Evolutionary conservation across 2,888 invertebrate genomes (phyloP).

Genomic region (Ornithoptera priamus): DNA sequence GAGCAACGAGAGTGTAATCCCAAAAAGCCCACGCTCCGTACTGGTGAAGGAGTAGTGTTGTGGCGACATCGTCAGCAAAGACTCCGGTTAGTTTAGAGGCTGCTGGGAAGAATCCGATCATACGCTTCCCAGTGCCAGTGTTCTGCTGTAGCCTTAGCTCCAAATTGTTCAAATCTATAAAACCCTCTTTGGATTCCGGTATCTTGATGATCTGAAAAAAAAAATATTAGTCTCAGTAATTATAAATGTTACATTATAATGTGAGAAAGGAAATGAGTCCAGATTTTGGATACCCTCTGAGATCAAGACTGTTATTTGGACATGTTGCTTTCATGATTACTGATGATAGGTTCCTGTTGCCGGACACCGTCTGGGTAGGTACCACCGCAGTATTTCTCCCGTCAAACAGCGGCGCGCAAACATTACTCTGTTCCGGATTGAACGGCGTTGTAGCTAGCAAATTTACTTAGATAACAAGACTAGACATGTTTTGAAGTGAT

Average conservation of each 20-base stretch:
- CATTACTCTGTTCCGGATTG: too few species aligned
- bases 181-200: slow-evolving; percentile 88
- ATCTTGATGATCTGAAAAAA: slow-evolving; percentile 86
- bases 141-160: slow-evolving; percentile 84
- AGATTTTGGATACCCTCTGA: too few species aligned
- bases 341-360: too few species aligned
- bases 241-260: background rate
- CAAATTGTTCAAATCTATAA: slow-evolving; percentile 87
- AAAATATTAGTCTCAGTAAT: slow-evolving; percentile 33
- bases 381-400: too few species aligned
- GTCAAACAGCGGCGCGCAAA: too few species aligned
- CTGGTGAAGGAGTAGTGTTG: slow-evolving; percentile 88
- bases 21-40: slow-evolving; percentile 92
- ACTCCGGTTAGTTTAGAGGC: slow-evolving; percentile 94
- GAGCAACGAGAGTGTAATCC: slow-evolving; percentile 93
- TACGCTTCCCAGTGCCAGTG: slow-evolving; percentile 80
- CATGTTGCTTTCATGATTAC: too few species aligned
- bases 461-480: too few species aligned
- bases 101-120: slow-evolving; percentile 92
- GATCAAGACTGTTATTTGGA: too few species aligned
- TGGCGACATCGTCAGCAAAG: slow-evolving; percentile 89
- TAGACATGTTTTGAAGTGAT: too few species aligned
- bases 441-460: too few species aligned
- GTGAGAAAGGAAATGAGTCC: too few species aligned
- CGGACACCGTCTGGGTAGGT: too few species aligned